A percentile compares a stretch with the other conserved stretches of the same genome.
These are phyloP conservation scores for Drosophila prolongata DNA, from an alignment of 2,888 invertebrate genomes.

Conservation along the genomic window DNA sequence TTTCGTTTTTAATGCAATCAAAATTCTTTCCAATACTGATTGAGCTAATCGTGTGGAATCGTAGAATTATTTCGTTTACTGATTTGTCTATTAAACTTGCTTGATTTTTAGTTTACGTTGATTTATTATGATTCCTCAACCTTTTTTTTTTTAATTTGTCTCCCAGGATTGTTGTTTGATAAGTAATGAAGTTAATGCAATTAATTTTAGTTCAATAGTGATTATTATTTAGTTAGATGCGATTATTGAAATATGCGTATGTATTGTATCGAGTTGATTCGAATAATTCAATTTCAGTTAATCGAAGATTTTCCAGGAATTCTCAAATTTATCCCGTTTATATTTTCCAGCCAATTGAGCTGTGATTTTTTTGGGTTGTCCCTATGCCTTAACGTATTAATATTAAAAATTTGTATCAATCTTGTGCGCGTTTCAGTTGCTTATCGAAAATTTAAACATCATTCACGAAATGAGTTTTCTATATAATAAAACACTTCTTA, in stretches of 20 bases:
- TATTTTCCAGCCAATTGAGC: slow-evolving; percentile 9
- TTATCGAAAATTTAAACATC: slow-evolving; percentile 40
- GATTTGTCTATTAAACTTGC: slow-evolving; percentile 24
- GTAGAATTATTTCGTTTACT: slow-evolving; percentile 62
- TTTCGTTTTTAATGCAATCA: slow-evolving; percentile 24
- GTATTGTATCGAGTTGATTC: slow-evolving; percentile 41
- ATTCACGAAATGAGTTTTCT: slow-evolving; percentile 54
- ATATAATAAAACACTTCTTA: slow-evolving; percentile 68
- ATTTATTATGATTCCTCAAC: slow-evolving; percentile 36
- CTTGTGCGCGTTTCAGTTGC: slow-evolving; percentile 69
- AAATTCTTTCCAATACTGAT: slow-evolving; percentile 53
- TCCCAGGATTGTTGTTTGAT: slow-evolving; percentile 36
- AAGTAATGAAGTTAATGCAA: slow-evolving; percentile 47
- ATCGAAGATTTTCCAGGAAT: slow-evolving; percentile 10
- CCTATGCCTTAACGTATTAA: slow-evolving; percentile 14
- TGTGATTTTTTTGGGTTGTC: slow-evolving; percentile 8
- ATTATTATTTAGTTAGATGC: slow-evolving; percentile 41
- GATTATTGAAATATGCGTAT: slow-evolving; percentile 58
- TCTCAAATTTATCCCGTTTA: slow-evolving; percentile 13
- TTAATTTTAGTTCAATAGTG: slow-evolving; percentile 58
- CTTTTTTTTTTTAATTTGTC: slow-evolving; percentile 57
- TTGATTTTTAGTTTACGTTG: slow-evolving; percentile 17
- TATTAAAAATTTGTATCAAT: slow-evolving; percentile 43
- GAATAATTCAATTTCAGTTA: slow-evolving; percentile 29
- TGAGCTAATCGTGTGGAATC: slow-evolving; percentile 58